Evolutionary conservation across 2,113 vertebrate species (phyloP), one percentile per base, ranked within the genome.

Genomic region (Felis chaus): DNA sequence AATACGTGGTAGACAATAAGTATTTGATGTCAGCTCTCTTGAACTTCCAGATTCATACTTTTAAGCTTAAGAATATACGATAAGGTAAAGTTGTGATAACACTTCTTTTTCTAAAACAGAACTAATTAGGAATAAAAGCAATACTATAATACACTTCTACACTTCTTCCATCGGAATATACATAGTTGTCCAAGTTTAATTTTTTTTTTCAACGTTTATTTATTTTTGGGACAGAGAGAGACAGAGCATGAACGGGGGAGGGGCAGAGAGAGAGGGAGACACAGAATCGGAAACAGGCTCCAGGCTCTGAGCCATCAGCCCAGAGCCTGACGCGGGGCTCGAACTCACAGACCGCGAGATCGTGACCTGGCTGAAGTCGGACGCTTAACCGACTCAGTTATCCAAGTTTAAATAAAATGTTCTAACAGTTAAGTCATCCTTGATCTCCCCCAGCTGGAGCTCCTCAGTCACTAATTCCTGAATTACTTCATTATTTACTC

Each of bases 111-210:
- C 45, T 53, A 85, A 39, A 80, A 50, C 45, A 86, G 48, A 41
- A 81, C 48, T 50, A 16, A 57, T 69, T 74, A 69, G 36, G 31
- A 18, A 53, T 66, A 31, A 90, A 89, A 84, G 50, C 25, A 79
- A 50, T 18, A 55, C 50, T 73, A 76, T 29, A 78, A 93, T 81
- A 74, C 61, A 94, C 71, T 94, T 78, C 83, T 79, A 91, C 18
- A 78, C 90, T 97, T 91, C 41, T 96, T 87, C 84, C 92, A 97
- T 83, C 84, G 68, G 8, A 89, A 33, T 27, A 81, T 29, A 68
- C 8, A 55, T 23, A 53, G 33, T 4, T 3, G 63, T 41, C 41
- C 94, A 96, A 96, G 88, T 78, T 63, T 95, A 96, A 97, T n/a
- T n/a, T n/a, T n/a, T n/a, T n/a, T n/a, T n/a, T n/a, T n/a, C n/a